Evolutionary conservation across 2,888 invertebrate species (phyloP), one percentile per base, ranked within the genome.

Genomic region (Acleris holmiana): DNA sequence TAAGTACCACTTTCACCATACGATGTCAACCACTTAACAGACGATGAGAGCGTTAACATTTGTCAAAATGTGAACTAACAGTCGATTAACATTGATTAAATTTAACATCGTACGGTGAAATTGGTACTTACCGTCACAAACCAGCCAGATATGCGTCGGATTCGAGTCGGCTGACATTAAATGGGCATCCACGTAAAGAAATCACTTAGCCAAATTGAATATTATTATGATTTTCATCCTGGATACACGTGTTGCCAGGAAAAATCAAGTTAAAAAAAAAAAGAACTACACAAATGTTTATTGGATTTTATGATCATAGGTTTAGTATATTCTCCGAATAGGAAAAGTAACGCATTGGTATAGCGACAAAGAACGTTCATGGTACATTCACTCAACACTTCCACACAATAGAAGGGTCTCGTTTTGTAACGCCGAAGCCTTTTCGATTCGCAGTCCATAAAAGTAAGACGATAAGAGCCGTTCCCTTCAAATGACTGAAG

Each of bases 391-490:
- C 82, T 82, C 81, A 85, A 84, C 82, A 84, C 82, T 83, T 83
- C 73, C 79, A 79, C 82, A 86, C 86, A 89, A 88, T 85, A 76
- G 86, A 89, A 88, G 84, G 88, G 86, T 86, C 86, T 81, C 85
- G 84, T 88, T 88, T 84, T 85, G 86, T 85, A 84, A 84, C 80
- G 78, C 77, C 77, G 83, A 84, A 85, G 84, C 83, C 84, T 86
- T 83, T 86, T 85, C 84, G 86, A 89, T 89, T 89, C 86, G 80
- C 85, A 87, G 83, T 85, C 84, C 81, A 88, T 88, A 88, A 89
- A 88, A 88, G 85, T 87, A 85, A 88, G 84, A 83, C 85, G 89
- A 89, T 89, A 89, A 88, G 86, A 86, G 84, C 81, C 86, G 79
- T 86, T 87, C 82, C 79, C 83, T 83, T 79, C 81, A 88, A 89